A percentile compares a stretch with the other conserved stretches of the same genome.
phyloP scores from a whole-genome alignment of 2,113 vertebrate species.

The Anseranas semipalmata region DNA sequence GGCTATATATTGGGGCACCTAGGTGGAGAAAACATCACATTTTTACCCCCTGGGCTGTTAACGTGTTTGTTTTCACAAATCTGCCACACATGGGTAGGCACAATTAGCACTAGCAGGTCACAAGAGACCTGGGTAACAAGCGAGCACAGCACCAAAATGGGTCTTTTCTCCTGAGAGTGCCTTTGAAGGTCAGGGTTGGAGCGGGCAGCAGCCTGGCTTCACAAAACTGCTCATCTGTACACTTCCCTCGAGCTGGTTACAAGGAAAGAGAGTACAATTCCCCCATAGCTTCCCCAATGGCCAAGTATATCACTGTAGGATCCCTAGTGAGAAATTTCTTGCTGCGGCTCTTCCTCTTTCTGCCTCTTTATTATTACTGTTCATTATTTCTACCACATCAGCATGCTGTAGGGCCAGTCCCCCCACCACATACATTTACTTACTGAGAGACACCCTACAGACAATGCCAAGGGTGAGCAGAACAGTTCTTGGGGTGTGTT shows the following conservation, averaged over 20 bases:
- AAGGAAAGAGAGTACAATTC: background rate
- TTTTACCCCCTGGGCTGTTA: background rate
- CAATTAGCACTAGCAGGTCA: background rate
- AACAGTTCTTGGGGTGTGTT: background rate
- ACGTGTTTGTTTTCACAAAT: background rate
- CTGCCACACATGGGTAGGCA: background rate
- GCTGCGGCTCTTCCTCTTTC: background rate
- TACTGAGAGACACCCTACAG: background rate
- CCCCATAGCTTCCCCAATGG: background rate
- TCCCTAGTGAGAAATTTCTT: background rate
- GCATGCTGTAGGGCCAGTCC: background rate
- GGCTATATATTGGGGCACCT: background rate
- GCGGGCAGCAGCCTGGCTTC: fast-evolving
- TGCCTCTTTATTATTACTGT: background rate
- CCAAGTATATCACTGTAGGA: background rate
- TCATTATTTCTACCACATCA: background rate
- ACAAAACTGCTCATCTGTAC: fast-evolving
- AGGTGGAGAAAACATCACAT: background rate
- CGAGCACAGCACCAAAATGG: background rate
- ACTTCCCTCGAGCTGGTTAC: fast-evolving
- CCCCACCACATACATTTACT: too few species aligned
- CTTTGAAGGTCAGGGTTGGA: background rate
- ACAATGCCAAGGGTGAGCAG: background rate
- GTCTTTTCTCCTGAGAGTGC: background rate
- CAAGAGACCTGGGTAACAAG: background rate